phyloP scores from a whole-genome alignment of 2,888 invertebrate genomes.

The Cosmia trapezina region DNA sequence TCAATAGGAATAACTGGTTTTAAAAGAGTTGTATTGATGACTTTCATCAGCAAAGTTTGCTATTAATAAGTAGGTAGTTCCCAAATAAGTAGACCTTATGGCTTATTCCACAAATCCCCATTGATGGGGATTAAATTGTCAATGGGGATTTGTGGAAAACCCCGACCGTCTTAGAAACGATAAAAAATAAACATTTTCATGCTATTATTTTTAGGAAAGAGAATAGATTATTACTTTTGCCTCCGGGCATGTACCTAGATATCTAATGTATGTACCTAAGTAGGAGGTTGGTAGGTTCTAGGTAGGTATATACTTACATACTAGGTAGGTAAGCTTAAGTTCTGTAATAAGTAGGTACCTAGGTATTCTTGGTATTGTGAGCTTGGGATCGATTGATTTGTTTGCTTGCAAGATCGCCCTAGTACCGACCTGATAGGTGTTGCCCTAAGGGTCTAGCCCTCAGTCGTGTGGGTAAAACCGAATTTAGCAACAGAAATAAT shows the following conservation, averaged over 20 bases:
- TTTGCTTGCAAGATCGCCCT: not conserved
- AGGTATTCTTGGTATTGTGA: not conserved
- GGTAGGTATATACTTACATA: no score
- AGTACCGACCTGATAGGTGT: not conserved
- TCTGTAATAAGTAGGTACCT: not conserved
- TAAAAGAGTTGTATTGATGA: no score
- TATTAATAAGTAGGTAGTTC: no score
- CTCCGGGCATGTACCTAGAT: not conserved
- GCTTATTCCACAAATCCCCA: no score
- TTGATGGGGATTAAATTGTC: no score
- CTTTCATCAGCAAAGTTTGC: no score
- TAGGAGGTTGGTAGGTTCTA: not conserved
- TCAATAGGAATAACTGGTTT: no score
- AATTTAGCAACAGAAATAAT: not conserved
- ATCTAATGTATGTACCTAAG: not conserved
- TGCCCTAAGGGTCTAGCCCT: not conserved
- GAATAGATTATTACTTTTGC: conserved; percentile 5
- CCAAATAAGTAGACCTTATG: no score
- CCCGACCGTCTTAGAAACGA: not conserved
- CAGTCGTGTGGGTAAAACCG: not conserved
- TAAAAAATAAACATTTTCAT: not conserved
- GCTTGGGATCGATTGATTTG: not conserved
- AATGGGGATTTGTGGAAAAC: no score
- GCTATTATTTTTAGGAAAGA: conserved; percentile 11
- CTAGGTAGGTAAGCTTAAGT: no score